These are phyloP conservation scores for Cryptus armator DNA, from an alignment of 2,888 invertebrate genomes.

Conservation along the genomic window DNA sequence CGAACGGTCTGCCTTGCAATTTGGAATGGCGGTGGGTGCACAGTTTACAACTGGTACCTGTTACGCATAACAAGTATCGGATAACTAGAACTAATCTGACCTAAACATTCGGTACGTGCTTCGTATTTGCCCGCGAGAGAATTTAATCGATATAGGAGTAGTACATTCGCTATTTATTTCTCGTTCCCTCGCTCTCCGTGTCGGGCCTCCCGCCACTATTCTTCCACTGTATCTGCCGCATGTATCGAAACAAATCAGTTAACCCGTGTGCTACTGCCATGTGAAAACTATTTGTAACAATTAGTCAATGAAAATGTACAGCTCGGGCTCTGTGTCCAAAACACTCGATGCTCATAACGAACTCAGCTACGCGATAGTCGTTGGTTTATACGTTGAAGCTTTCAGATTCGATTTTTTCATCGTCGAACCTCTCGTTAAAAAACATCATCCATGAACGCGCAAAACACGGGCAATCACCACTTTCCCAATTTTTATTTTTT, in stretches of 20 bases:
- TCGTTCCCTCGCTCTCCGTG: conserved; percentile 13
- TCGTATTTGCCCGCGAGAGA: conserved; percentile 39
- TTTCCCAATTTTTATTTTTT: neutral
- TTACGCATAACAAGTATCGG: conserved; percentile 68
- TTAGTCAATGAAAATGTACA: conserved; percentile 54
- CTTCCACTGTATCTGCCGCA: neutral
- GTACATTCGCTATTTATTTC: conserved; percentile 21
- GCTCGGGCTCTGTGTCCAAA: neutral
- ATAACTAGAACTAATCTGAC: conserved; percentile 69
- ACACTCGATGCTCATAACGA: conserved; percentile 8
- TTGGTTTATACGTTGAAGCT: neutral
- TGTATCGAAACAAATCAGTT: conserved; percentile 58
- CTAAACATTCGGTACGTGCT: conserved; percentile 67
- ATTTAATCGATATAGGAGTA: conserved; percentile 61
- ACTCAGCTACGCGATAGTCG: neutral
- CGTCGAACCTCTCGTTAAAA: neutral
- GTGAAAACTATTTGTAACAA: conserved; percentile 39
- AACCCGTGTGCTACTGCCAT: conserved; percentile 9
- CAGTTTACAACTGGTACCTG: conserved; percentile 67
- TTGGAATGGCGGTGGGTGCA: conserved; percentile 55
- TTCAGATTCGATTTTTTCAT: neutral
- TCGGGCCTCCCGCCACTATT: neutral
- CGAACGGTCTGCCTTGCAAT: conserved; percentile 48
- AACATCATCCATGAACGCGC: neutral
- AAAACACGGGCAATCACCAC: conserved; percentile 12